phyloP scores from a whole-genome alignment of 2,888 invertebrate genomes.

The Cremastinae sp. region DNA sequence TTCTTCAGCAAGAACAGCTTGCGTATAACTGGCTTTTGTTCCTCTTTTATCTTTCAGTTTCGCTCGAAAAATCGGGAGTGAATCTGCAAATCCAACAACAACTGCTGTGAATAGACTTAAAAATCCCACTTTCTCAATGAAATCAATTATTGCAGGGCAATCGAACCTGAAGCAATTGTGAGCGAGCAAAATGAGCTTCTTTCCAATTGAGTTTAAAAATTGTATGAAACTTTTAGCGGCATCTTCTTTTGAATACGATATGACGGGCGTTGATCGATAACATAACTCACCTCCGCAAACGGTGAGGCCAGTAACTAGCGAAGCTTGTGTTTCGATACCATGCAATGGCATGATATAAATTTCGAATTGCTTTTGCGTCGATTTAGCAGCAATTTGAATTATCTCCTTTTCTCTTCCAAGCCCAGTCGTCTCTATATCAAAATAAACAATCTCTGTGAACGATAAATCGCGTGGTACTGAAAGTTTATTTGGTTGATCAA shows the following conservation, averaged over 20 bases:
- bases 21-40: constrained; percentile 32
- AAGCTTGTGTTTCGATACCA: background rate
- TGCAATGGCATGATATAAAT: constrained; percentile 4
- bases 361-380: background rate
- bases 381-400: constrained; percentile 20
- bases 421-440: background rate
- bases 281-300: background rate
- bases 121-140: constrained; percentile 5
- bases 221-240: constrained; percentile 27
- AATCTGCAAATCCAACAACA: constrained; percentile 38
- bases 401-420: constrained; percentile 5
- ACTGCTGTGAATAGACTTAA: constrained; percentile 12
- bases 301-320: background rate
- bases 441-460: no score
- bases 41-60: constrained; percentile 27
- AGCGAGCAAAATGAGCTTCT: constrained; percentile 32
- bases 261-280: constrained; percentile 19
- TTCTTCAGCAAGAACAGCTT: constrained; percentile 36
- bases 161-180: constrained; percentile 49
- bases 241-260: constrained; percentile 7
- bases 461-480: no score
- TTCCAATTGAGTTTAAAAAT: constrained; percentile 18
- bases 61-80: constrained; percentile 32
- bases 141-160: constrained; percentile 21
- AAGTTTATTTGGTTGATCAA: no score